Percentiles rank a stretch among this genome's conserved stretches.
These are phyloP conservation scores for Stenolophus ochropezus DNA, from an alignment of 2,888 invertebrate species.

Conservation along the genomic window DNA sequence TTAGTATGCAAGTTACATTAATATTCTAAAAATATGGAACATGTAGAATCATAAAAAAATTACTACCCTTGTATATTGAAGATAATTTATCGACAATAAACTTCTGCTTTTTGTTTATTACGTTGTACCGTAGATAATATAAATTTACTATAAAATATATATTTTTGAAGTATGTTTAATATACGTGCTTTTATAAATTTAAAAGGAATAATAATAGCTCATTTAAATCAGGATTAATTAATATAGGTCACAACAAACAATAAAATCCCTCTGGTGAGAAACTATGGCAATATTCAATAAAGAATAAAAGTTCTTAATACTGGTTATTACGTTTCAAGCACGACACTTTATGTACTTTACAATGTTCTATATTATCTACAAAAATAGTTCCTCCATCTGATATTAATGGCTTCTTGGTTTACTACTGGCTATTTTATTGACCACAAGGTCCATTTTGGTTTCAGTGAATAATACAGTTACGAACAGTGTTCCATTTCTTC, in stretches of 20 bases:
- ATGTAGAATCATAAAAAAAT: too few species aligned
- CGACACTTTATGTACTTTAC: neutral
- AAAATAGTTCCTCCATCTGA: neutral
- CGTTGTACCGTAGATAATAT: neutral
- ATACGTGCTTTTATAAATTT: neutral
- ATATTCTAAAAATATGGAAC: too few species aligned
- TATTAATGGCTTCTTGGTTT: neutral
- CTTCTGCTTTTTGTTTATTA: neutral
- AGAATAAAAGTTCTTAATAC: neutral
- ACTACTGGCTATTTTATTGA: neutral
- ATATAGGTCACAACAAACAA: conserved; percentile 2
- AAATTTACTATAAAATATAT: neutral
- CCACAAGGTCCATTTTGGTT: neutral
- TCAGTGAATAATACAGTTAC: conserved; percentile 13
- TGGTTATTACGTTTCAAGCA: neutral
- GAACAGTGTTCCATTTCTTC: neutral
- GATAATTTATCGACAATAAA: neutral
- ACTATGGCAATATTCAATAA: neutral
- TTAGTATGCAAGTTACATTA: too few species aligned
- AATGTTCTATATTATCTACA: neutral
- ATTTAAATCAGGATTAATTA: neutral
- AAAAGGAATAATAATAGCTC: conserved; percentile 1
- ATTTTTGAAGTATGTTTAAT: neutral
- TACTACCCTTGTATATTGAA: neutral
- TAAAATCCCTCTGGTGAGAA: neutral